These are phyloP conservation scores for Marcusenius ussheri DNA, from an alignment of 2,113 vertebrate genomes.

Conservation along the genomic window DNA sequence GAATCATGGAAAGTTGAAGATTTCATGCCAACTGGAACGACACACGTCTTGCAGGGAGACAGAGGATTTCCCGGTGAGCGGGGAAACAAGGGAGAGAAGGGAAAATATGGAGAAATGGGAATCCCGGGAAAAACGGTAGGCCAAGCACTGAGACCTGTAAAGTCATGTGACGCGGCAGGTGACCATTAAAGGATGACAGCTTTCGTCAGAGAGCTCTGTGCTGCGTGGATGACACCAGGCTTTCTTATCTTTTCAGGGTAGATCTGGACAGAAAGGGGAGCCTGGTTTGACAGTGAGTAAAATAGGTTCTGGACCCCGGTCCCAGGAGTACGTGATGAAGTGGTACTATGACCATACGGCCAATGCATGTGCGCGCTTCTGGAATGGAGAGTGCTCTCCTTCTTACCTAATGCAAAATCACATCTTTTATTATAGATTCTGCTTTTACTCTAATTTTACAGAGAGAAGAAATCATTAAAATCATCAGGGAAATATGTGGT, in stretches of 20 bases:
- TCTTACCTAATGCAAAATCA: neutral
- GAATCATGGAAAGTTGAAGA: neutral
- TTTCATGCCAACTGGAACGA: neutral
- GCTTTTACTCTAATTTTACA: conserved; percentile 42
- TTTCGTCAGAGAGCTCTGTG: neutral
- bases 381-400: neutral
- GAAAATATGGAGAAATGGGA: conserved; percentile 68
- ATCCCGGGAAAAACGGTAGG: conserved; percentile 64
- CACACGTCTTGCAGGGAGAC: conserved; percentile 60
- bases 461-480: conserved; percentile 76
- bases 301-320: too few species aligned
- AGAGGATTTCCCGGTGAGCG: conserved; percentile 61
- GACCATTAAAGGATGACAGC: neutral
- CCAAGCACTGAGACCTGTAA: neutral
- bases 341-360: too few species aligned
- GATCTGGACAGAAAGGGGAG: conserved; percentile 67
- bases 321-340: too few species aligned
- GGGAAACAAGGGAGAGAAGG: conserved; percentile 72
- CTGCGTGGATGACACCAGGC: neutral
- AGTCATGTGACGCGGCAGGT: neutral
- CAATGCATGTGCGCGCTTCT: too few species aligned
- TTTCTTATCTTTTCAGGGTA: conserved; percentile 54
- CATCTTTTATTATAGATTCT: neutral
- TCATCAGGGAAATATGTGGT: conserved; percentile 81
- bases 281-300: conserved; percentile 70